A percentile compares a stretch with the other conserved stretches of the same genome.
Conservation (phyloP, 2,113 vertebrate species). For the Petrocephalus microphthalmus region DNA sequence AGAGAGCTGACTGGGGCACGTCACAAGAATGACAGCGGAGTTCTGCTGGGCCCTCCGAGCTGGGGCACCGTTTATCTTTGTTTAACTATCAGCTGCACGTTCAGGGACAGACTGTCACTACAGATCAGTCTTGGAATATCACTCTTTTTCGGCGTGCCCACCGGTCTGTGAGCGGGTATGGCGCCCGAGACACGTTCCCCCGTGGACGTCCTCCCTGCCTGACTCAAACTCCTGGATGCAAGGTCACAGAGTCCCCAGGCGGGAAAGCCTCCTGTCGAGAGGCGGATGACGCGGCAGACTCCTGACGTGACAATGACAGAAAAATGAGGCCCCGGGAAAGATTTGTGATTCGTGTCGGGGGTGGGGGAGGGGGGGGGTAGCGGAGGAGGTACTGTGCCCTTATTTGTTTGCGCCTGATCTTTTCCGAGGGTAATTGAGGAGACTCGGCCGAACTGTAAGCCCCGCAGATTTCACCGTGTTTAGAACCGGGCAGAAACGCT, state of each 20-base stretch:
- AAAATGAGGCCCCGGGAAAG: neutral
- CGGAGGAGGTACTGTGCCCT: too few species aligned
- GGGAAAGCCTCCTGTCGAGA: neutral
- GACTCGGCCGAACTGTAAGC: neutral
- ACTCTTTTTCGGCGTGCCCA: neutral
- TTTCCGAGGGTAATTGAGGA: neutral
- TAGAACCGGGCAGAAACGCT: neutral
- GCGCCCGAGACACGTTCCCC: neutral
- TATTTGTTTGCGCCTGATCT: neutral
- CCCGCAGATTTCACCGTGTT: neutral
- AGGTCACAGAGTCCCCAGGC: neutral
- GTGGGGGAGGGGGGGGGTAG: neutral
- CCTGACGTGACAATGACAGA: conserved; percentile 17
- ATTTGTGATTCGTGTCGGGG: neutral
- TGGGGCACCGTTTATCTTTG: neutral
- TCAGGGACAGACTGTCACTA: neutral
- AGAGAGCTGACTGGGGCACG: neutral
- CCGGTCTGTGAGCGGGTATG: neutral
- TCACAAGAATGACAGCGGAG: neutral
- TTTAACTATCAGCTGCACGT: neutral
- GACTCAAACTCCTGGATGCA: neutral
- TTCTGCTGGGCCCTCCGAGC: too few species aligned
- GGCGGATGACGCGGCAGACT: neutral
- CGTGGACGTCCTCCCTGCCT: neutral
- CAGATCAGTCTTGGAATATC: neutral